Evolutionary conservation across 1,140 invertebrate species (phyloP).

Genomic region (Drosophila sturtevanti): DNA sequence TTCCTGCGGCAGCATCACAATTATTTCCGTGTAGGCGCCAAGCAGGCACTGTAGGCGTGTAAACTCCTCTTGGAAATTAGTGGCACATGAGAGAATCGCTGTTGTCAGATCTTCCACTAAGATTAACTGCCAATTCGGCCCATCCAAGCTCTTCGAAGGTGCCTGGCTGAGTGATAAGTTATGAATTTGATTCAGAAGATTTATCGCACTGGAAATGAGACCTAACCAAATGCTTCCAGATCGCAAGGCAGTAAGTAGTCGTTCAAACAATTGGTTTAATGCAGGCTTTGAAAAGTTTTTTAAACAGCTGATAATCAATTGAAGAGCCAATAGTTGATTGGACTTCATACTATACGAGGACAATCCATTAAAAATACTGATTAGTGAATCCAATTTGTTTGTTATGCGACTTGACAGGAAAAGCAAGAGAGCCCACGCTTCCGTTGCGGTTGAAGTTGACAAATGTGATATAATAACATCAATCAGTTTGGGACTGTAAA

Average conservation of each 20-base stretch:
- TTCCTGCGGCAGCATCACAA: conserved; percentile 47
- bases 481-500: conserved; percentile 56
- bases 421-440: conserved; percentile 73
- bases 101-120: conserved; percentile 45
- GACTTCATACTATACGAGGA: conserved; percentile 69
- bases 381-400: conserved; percentile 68
- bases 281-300: conserved; percentile 66
- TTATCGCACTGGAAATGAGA: conserved; percentile 54
- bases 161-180: conserved; percentile 53
- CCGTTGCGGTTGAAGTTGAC: conserved; percentile 70
- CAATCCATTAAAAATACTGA: conserved; percentile 58
- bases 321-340: conserved; percentile 59
- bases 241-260: conserved; percentile 40
- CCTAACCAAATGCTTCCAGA: conserved; percentile 62
- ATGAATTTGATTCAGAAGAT: conserved; percentile 54
- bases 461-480: conserved; percentile 73
- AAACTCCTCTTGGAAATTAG: conserved; percentile 52
- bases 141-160: conserved; percentile 14
- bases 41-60: conserved; percentile 51
- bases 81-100: conserved; percentile 13
- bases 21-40: conserved; percentile 67
- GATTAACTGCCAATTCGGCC: conserved; percentile 39
- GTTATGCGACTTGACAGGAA: conserved; percentile 71
- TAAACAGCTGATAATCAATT: conserved; percentile 57
- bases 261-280: conserved; percentile 65